A percentile compares a stretch with the other conserved stretches of the same genome.
Evolutionary conservation across 53 echinoderm and acorn worm genomes (phyloP).

Genomic region (Henricia sp.): DNA sequence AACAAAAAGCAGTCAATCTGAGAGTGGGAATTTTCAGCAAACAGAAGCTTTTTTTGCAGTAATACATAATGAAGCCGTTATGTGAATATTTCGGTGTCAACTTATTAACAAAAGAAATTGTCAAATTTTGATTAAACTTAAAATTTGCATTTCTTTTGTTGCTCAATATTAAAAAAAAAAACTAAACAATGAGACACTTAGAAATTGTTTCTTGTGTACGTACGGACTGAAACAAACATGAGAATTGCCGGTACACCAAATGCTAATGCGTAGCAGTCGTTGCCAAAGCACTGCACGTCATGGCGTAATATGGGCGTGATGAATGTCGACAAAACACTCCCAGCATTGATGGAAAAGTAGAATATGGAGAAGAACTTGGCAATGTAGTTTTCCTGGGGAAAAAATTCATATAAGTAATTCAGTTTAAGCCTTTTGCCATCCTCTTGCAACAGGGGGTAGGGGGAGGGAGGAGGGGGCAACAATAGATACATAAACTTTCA

Average conservation of each 20-base stretch:
- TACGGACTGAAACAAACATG: conserved; percentile 83
- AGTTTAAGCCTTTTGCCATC: too few relatives aligned
- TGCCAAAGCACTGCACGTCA: conserved; percentile 92
- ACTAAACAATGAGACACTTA: not conserved
- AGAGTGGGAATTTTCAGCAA: too few relatives aligned
- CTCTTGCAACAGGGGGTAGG: too few relatives aligned
- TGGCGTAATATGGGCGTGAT: conserved; percentile 89
- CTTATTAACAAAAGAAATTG: conserved; percentile 20
- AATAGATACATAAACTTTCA: too few relatives aligned
- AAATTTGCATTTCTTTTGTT: not conserved
- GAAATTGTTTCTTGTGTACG: conserved; percentile 19
- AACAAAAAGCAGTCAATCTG: too few relatives aligned
- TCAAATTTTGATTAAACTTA: not conserved
- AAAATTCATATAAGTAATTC: too few relatives aligned
- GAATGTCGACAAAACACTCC: conserved; percentile 92
- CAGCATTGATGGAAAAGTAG: conserved; percentile 96
- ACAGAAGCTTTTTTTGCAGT: too few relatives aligned
- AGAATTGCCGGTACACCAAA: conserved; percentile 96
- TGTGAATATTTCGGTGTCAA: too few relatives aligned
- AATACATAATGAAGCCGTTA: too few relatives aligned
- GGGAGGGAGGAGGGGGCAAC: too few relatives aligned
- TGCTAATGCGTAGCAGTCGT: conserved; percentile 94
- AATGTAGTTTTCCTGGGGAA: conserved; percentile 73
- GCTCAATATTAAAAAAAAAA: not conserved
- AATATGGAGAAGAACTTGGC: conserved; percentile 95